A percentile compares a stretch with the other conserved stretches of the same genome.
Conservation (phyloP, 2,888 invertebrate genomes). For the Mimas tiliae region DNA sequence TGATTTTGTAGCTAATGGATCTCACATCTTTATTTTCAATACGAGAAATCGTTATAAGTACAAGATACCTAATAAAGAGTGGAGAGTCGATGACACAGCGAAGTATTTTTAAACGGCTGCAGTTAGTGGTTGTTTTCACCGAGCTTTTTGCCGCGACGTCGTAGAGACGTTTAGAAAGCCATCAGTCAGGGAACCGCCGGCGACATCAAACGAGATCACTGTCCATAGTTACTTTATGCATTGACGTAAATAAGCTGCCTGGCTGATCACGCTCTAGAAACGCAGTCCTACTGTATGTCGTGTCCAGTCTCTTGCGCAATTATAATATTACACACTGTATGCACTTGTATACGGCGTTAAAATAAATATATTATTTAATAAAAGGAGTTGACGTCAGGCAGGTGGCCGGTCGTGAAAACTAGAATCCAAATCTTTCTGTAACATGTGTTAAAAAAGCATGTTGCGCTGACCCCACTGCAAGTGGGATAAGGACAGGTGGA, state of each 20-base stretch:
- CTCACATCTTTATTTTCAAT: slow-evolving; percentile 19
- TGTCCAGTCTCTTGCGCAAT: slow-evolving; percentile 9
- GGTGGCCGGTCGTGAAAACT: too few relatives aligned
- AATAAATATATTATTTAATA: too few relatives aligned
- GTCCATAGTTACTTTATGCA: slow-evolving; percentile 56
- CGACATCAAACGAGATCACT: slow-evolving; percentile 64
- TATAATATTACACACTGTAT: neutral
- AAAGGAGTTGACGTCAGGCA: too few relatives aligned
- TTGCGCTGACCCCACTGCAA: too few relatives aligned
- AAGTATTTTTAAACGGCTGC: slow-evolving; percentile 72
- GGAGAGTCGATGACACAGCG: slow-evolving; percentile 49
- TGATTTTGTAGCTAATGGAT: neutral
- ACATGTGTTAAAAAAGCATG: too few relatives aligned
- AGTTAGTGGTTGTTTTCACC: slow-evolving; percentile 77
- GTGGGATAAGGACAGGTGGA: too few relatives aligned
- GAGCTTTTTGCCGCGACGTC: slow-evolving; percentile 72
- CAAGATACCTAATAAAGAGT: slow-evolving; percentile 50
- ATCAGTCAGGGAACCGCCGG: slow-evolving; percentile 76
- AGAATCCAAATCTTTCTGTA: too few relatives aligned
- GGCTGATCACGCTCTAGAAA: slow-evolving; percentile 35
- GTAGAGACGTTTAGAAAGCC: slow-evolving; percentile 78
- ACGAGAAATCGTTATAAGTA: slow-evolving; percentile 48
- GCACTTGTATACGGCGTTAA: neutral
- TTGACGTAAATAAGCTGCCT: slow-evolving; percentile 49
- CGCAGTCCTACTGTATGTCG: slow-evolving; percentile 4